Evolutionary conservation across 1,140 invertebrate genomes (phyloP).

Genomic region (Saccostrea cuccullata): DNA sequence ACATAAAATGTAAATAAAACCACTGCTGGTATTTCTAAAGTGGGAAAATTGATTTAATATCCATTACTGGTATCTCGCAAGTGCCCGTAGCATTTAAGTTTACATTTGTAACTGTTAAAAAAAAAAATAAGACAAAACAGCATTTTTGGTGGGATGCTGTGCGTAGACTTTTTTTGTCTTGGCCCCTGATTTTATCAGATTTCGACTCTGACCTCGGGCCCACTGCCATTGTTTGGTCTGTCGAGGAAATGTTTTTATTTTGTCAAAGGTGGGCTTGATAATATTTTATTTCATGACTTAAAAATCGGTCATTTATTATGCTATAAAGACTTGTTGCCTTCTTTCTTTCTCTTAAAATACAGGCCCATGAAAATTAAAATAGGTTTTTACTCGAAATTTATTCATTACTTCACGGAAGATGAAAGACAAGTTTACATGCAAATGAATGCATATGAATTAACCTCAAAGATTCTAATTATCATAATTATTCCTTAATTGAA

Average conservation of each 20-base stretch:
- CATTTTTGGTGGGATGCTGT: not conserved
- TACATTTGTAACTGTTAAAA: constrained; percentile 9
- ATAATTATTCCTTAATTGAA: constrained; percentile 29
- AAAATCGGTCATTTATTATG: constrained; percentile 20
- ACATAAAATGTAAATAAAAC: constrained; percentile 17
- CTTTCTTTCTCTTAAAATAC: not conserved
- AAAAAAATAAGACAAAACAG: not conserved
- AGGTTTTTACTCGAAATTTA: not conserved
- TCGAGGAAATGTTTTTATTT: constrained; percentile 30
- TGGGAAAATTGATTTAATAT: constrained; percentile 15
- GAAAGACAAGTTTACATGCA: constrained; percentile 2
- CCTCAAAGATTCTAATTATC: constrained; percentile 31
- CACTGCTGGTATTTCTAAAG: not conserved
- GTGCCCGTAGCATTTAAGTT: not conserved
- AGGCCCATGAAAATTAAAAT: not conserved
- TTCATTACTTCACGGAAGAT: constrained; percentile 3
- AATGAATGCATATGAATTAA: constrained; percentile 35
- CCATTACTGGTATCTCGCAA: not conserved
- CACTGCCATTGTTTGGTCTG: not conserved
- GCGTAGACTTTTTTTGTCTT: not conserved
- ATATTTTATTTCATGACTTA: constrained; percentile 15
- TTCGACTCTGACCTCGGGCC: not conserved
- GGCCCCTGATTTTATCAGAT: constrained; percentile 12
- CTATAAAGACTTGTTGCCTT: not conserved
- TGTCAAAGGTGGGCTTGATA: constrained; percentile 5